phyloP scores from a whole-genome alignment of 2,888 invertebrate species.

The Drosophila silvestris region DNA sequence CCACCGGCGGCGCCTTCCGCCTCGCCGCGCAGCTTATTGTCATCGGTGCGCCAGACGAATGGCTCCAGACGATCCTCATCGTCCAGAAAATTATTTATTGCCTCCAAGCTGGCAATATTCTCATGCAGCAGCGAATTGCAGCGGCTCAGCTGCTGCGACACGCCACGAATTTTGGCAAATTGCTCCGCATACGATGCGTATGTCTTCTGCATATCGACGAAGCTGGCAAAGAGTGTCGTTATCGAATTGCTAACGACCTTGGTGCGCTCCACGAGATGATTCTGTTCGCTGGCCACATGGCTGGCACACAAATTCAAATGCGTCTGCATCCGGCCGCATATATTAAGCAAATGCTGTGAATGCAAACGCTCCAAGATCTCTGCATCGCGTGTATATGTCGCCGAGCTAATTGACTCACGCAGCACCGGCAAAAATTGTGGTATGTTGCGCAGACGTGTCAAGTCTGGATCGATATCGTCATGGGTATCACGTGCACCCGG shows the following conservation, averaged over 20 bases:
- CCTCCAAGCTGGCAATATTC: constrained; percentile 93
- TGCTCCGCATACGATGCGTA: constrained; percentile 95
- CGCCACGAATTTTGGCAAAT: constrained; percentile 92
- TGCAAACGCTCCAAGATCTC: constrained; percentile 91
- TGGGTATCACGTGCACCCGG: constrained; percentile 88
- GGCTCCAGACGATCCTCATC: constrained; percentile 93
- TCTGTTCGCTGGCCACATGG: constrained; percentile 92
- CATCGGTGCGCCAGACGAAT: constrained; percentile 94
- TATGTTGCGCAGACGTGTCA: constrained; percentile 88
- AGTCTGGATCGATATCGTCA: constrained; percentile 89
- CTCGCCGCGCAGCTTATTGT: constrained; percentile 77
- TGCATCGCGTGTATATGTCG: constrained; percentile 90
- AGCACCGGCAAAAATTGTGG: constrained; percentile 97
- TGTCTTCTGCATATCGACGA: constrained; percentile 93
- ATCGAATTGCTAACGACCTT: constrained; percentile 91
- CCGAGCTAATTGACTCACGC: constrained; percentile 94
- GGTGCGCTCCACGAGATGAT: constrained; percentile 89
- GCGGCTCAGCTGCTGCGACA: constrained; percentile 92
- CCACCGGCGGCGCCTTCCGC: constrained; percentile 76
- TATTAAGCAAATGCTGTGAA: constrained; percentile 89
- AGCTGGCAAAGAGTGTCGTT: constrained; percentile 88
- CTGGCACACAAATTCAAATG: constrained; percentile 94
- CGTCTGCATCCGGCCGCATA: constrained; percentile 93
- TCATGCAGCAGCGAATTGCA: constrained; percentile 93
- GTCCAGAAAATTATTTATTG: constrained; percentile 93